Conservation (phyloP, 2,797 vertebrate species). For the Masticophis lateralis region DNA sequence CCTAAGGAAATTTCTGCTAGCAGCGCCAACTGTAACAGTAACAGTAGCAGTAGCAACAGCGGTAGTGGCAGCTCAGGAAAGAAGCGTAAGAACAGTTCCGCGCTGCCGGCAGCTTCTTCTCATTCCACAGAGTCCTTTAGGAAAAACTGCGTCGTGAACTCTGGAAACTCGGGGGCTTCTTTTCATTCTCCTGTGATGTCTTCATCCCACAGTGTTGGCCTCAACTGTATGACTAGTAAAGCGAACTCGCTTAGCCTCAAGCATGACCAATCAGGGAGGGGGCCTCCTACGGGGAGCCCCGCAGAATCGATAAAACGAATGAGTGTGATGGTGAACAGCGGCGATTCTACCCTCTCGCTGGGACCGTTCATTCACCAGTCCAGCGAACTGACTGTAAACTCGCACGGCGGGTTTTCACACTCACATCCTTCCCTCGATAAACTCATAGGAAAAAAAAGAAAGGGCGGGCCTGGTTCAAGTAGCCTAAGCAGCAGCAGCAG, state of each 20-base stretch:
- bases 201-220: constrained; percentile 84
- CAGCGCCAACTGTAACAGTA: constrained; percentile 75
- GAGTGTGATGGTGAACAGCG: constrained; percentile 98
- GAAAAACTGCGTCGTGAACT: constrained; percentile 90
- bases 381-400: constrained; percentile 70
- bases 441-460: constrained; percentile 91
- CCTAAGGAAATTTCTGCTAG: constrained; percentile 85
- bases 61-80: constrained; percentile 86
- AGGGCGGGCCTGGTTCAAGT: constrained; percentile 83
- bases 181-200: constrained; percentile 81
- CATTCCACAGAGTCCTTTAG: constrained; percentile 86
- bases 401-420: constrained; percentile 82
- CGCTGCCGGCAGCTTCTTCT: constrained; percentile 78
- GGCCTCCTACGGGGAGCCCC: constrained; percentile 84
- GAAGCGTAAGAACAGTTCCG: constrained; percentile 92
- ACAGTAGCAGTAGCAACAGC: constrained; percentile 75
- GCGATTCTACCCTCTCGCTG: constrained; percentile 94
- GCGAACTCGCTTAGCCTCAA: constrained; percentile 86
- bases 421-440: constrained; percentile 83
- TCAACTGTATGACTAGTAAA: constrained; percentile 86
- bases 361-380: constrained; percentile 93
- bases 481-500: constrained; percentile 61
- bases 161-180: constrained; percentile 85
- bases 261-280: constrained; percentile 86
- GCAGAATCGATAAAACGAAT: constrained; percentile 97